Conservation (phyloP, 2,113 vertebrate genomes). For the Carassius carassius region DNA sequence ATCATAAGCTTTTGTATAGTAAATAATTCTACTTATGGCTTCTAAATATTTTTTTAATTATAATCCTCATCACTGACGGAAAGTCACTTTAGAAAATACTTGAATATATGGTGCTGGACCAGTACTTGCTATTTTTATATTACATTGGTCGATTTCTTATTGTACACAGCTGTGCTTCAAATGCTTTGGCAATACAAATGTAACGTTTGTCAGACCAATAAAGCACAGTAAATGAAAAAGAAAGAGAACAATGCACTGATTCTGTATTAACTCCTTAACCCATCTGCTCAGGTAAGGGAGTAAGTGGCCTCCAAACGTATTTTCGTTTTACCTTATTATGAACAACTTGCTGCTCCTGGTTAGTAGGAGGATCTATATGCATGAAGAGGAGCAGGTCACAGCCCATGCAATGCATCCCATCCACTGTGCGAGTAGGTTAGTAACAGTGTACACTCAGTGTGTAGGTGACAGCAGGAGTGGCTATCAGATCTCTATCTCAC, state of each 20-base stretch:
- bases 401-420: conserved; percentile 9
- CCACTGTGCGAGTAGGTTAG: not conserved
- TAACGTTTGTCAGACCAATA: not conserved
- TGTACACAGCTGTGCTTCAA: not conserved
- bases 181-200: not conserved
- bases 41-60: not conserved
- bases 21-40: not conserved
- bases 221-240: not conserved
- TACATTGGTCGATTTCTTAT: not conserved
- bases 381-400: conserved; percentile 25
- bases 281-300: not conserved
- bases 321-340: conserved; percentile 29
- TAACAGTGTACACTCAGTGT: not conserved
- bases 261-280: not conserved
- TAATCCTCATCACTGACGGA: not conserved
- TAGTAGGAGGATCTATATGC: not conserved
- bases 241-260: not conserved
- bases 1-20: not conserved
- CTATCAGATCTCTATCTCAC: conserved; percentile 23
- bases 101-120: not conserved
- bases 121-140: not conserved
- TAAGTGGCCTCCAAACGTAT: conserved; percentile 10
- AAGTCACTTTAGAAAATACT: not conserved
- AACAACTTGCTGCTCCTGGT: not conserved
- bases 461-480: conserved; percentile 3